Conservation (phyloP, 2,888 invertebrate genomes). For the Smittia sp. region DNA sequence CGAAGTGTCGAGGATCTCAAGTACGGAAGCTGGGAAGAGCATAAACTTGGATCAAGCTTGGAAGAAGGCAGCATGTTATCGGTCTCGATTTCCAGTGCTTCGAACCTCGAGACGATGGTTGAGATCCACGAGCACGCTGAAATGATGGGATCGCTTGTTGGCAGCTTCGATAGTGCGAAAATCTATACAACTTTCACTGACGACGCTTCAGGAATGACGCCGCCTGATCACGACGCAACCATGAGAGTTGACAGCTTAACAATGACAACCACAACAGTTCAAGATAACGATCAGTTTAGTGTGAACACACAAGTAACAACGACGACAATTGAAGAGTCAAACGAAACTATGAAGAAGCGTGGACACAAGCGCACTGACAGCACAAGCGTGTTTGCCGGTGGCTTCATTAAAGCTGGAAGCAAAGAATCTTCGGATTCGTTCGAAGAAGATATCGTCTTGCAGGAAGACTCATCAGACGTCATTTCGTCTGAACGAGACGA, state of each 20-base stretch:
- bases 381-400: conserved; percentile 49
- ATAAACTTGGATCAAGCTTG: conserved; percentile 57
- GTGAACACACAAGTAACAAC: conserved; percentile 46
- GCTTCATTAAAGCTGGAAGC: conserved; percentile 51
- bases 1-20: conserved; percentile 51
- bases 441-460: conserved; percentile 50
- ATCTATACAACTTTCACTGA: conserved; percentile 42
- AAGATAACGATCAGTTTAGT: conserved; percentile 44
- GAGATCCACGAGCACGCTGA: conserved; percentile 51
- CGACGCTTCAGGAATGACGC: conserved; percentile 43
- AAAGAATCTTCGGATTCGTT: conserved; percentile 53
- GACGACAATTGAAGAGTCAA: conserved; percentile 44
- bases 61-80: conserved; percentile 61
- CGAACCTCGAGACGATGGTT: conserved; percentile 55
- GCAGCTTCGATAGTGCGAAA: conserved; percentile 48
- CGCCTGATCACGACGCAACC: conserved; percentile 26
- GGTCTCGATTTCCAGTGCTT: conserved; percentile 60
- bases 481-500: conserved; percentile 43
- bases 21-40: conserved; percentile 52
- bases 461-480: conserved; percentile 46
- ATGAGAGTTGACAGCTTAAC: conserved; percentile 43
- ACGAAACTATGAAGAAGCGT: conserved; percentile 47
- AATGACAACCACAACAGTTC: conserved; percentile 47
- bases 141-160: conserved; percentile 51
- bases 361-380: conserved; percentile 61